Base-by-base conservation (phyloP, 2,888 invertebrate genomes). In the Beris chalybata region DNA sequence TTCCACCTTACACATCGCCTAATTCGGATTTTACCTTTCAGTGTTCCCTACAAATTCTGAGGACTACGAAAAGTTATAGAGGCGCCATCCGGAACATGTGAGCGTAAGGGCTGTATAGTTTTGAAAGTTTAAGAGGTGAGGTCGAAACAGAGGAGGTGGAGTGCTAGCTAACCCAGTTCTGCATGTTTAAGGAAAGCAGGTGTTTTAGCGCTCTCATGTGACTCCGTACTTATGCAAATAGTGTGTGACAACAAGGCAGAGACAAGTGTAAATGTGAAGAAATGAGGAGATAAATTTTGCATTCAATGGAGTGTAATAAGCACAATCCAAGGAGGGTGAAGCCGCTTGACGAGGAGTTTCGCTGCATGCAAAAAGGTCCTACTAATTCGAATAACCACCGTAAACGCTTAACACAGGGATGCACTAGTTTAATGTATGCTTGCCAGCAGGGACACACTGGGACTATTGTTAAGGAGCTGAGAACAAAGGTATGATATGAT, bases 361-460 rank as follows among this genome's bases (percentile, higher is more conserved):
- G 12, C 22, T 45, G 52, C 61, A 61, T 61, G 30, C 61, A 38
- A 61, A 61, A 15, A 50, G 38, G 9, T 9, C 38, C 7, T 7
- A 3, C 38, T 7, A 38, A 38, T 38, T 1, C 48, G 15, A 48
- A n/a, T 48, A 48, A 30, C 59, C 32, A 32, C 22, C 57, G 55
- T 61, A 75, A 69, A 71, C 80, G 80, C 73, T 79, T 87, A 73
- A 83, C 83, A 72, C 85, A 84, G 76, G 91, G 93, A 75, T 92
- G 93, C 80, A 91, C 93, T 71, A 87, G 89, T 74, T 87, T 95
- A 76, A 94, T 95, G 93, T 92, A 93, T 83, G 93, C 93, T 75
- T 93, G 93, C 78, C 94, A 94, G 81, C 93, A 93, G 79, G 92
- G 90, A 61, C 88, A 92, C 82, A 89, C 91, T 78, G 85, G 87